Base-by-base conservation (phyloP, 1,140 invertebrate genomes). In the Lepidotrigona ventralis region DNA sequence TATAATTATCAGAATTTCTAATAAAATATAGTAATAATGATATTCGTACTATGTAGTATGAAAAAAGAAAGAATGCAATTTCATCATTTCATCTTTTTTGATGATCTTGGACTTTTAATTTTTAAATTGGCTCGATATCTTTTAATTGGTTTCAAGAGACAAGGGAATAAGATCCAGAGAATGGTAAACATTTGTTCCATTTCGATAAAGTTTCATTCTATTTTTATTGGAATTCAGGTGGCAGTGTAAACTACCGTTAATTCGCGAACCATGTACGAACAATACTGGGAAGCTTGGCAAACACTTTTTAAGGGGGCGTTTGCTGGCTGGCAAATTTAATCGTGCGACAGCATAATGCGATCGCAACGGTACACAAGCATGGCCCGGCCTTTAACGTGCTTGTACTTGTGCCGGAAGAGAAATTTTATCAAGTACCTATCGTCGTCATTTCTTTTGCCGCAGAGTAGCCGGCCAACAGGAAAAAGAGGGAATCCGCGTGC, bases 361-460 rank as follows among this genome's bases (percentile, higher is more conserved):
- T 54, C 72, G 70, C 46, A 54, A 66, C 71, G 60, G 71, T 53
- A 53, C 54, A 63, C 71, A 23, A 53, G 70, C 79, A 19, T 64
- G 51, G 29, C 58, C 58, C 51, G 15, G 75, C 12, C 56, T 80
- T 66, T 81, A 81, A 81, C 79, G 51, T 15, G 63, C 51, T 23
- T 66, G 79, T 75, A 68, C 72, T 39, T 6, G 23, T 81, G 58
- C 60, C 79, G 71, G 60, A 81, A 75, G 72, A 75, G 71, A 81
- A 81, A 81, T 81, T 81, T 81, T 66, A 81, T 66, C 79, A 54
- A 75, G 71, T 66, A 81, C 70, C 58, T n/a, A 74, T 81, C 71
- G 71, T 26, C 72, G 79, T 56, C 79, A 68, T 75, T 81, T 81
- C 79, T 81, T 81, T 76, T 81, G 53, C 60, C 2, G 19, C 23